Percentiles rank a stretch among this genome's conserved stretches.
These are phyloP conservation scores for Sphenopsis melanotis DNA, from an alignment of 2,797 vertebrate species.

Conservation along the genomic window DNA sequence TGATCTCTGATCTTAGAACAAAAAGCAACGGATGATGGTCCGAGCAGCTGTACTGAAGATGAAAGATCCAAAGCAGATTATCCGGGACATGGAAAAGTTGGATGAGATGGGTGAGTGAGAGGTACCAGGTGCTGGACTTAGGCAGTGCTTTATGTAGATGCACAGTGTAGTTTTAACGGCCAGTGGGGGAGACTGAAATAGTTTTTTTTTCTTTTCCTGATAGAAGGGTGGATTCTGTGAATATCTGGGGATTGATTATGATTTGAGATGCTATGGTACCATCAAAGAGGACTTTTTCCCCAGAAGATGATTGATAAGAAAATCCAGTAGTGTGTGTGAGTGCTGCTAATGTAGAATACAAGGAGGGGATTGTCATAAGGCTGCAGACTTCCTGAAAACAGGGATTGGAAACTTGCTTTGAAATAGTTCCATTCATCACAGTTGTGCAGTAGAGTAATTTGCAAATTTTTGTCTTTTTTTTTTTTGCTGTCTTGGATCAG, in stretches of 20 bases:
- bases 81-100: slow-evolving; percentile 97
- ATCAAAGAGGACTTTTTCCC: background rate
- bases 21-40: slow-evolving; percentile 99
- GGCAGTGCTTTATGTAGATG: background rate
- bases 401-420: background rate
- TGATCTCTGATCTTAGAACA: slow-evolving; percentile 81
- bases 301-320: background rate
- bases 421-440: background rate
- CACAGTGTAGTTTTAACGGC: background rate
- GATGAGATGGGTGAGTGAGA: slow-evolving; percentile 93
- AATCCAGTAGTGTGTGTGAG: background rate
- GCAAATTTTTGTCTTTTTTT: background rate
- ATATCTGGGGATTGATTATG: background rate
- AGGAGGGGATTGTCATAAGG: background rate
- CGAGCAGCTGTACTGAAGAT: slow-evolving; percentile 96
- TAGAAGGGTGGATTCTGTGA: background rate
- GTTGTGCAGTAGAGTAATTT: background rate
- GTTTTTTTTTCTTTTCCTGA: background rate
- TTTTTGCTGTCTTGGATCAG: slow-evolving; percentile 67
- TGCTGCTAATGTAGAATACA: background rate
- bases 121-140: background rate
- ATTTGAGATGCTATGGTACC: background rate
- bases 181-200: background rate
- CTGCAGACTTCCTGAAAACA: background rate
- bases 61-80: slow-evolving; percentile 98